A percentile compares a stretch with the other conserved stretches of the same genome.
Evolutionary conservation across 2,113 vertebrate genomes (phyloP).

Genomic region (Tinamus guttatus): DNA sequence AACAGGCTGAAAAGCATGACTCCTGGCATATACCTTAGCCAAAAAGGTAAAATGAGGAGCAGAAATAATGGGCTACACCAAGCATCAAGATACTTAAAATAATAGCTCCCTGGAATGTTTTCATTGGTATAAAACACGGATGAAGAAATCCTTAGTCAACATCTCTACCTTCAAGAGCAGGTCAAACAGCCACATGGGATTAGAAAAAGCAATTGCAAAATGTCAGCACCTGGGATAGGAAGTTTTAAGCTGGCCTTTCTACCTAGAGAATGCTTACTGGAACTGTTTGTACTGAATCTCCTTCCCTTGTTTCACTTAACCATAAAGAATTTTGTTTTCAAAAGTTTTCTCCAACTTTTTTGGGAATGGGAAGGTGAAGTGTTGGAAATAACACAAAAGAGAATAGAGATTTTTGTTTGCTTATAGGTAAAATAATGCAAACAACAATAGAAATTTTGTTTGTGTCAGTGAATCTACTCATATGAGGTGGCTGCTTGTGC

Average conservation of each 20-base stretch:
- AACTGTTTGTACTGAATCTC: neutral
- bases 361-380: neutral
- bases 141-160: neutral
- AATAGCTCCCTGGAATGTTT: neutral
- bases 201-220: neutral
- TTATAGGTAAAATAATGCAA: neutral
- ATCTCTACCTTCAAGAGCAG: neutral
- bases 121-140: neutral
- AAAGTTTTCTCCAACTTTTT: neutral
- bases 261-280: neutral
- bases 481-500: neutral
- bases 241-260: neutral
- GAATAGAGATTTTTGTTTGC: neutral
- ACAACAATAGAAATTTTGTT: neutral
- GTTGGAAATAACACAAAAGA: neutral
- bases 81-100: neutral
- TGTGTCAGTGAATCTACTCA: neutral
- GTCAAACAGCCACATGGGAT: rapidly evolving
- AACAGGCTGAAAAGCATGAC: neutral
- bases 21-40: neutral
- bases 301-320: neutral
- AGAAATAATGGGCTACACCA: neutral
- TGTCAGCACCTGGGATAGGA: neutral
- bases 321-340: neutral
- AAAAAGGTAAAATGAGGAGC: neutral